Evolutionary conservation across 64 coral and sea anemone species (phyloP), one percentile per base, ranked within the genome.

Genomic region (Pachyseris speciosa): DNA sequence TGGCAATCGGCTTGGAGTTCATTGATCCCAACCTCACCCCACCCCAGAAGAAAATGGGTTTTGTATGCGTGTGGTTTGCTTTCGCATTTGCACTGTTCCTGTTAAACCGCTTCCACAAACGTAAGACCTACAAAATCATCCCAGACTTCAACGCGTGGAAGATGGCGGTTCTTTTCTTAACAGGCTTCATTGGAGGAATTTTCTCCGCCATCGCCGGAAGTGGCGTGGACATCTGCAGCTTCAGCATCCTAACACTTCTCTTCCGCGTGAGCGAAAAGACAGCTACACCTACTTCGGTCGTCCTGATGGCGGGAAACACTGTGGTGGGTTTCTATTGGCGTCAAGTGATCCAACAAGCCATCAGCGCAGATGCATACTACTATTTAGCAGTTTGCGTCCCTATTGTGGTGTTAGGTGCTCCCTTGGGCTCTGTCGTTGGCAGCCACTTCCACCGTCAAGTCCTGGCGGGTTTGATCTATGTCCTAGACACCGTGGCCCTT

Each of bases 81-180:
- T 96, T 96, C 28, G 94, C 94, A 1, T 96, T 96, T 77, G 85
- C 94, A 0, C 50, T 96, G 7, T 96, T 96, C 64, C 86, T 96
- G 15, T 50, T 96, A 4, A 96, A 96, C 47, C 85, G 78, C 15
- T 93, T 93, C 90, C 78, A 88, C 59, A 90, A 96, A 36, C 41
- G 94, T 27, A 84, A 64, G 66, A 96, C 94, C 4, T 96, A 72
- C 39, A 84, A 78, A 52, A 65, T 36, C 28, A 92, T 96, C 45
- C 94, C 94, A 20, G 43, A 96, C 15, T 89, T 96, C 42, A 96
- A 93, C 26, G 2, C 47, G 4, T 96, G 94, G 94, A 96, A 96
- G 28, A 72, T 86, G 66, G 28, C 78, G 36, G 90, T 93, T 1
- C 64, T 96, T 2, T 29, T 84, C 0, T 2, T 85, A 1, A 93